These are phyloP conservation scores for Drosophila subquinaria DNA, from an alignment of 2,888 invertebrate genomes.

Conservation along the genomic window DNA sequence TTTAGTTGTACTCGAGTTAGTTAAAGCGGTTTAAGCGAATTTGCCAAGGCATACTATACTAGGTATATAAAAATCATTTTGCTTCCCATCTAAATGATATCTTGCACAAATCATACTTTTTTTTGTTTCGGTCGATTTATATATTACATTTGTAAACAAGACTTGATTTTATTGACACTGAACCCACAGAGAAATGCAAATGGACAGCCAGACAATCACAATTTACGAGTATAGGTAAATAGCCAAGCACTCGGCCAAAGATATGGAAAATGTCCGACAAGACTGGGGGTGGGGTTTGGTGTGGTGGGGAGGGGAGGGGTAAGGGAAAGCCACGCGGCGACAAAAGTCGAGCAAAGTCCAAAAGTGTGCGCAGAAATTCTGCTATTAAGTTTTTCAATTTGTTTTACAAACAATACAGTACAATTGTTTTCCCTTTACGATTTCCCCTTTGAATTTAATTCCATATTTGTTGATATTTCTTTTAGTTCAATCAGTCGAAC, in stretches of 20 bases:
- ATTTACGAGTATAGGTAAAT: constrained; percentile 49
- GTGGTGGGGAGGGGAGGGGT: background rate
- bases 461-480: constrained; percentile 1
- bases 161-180: constrained; percentile 42
- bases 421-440: background rate
- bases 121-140: background rate
- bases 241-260: constrained; percentile 21
- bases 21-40: too few relatives aligned
- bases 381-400: constrained; percentile 33
- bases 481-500: constrained; percentile 16
- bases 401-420: constrained; percentile 30
- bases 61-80: too few relatives aligned
- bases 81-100: background rate
- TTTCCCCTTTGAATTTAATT: background rate
- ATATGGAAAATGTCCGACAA: constrained; percentile 1
- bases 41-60: too few relatives aligned
- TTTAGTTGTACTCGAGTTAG: too few relatives aligned
- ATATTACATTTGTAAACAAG: constrained; percentile 17
- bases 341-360: constrained; percentile 50
- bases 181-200: constrained; percentile 22
- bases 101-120: background rate
- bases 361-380: constrained; percentile 22
- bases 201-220: constrained; percentile 25
- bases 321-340: background rate
- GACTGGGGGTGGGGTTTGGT: too few relatives aligned